Evolutionary conservation across 2,113 vertebrate genomes (phyloP), one percentile per base, ranked within the genome.

Genomic region (Lucifuga dentata): DNA sequence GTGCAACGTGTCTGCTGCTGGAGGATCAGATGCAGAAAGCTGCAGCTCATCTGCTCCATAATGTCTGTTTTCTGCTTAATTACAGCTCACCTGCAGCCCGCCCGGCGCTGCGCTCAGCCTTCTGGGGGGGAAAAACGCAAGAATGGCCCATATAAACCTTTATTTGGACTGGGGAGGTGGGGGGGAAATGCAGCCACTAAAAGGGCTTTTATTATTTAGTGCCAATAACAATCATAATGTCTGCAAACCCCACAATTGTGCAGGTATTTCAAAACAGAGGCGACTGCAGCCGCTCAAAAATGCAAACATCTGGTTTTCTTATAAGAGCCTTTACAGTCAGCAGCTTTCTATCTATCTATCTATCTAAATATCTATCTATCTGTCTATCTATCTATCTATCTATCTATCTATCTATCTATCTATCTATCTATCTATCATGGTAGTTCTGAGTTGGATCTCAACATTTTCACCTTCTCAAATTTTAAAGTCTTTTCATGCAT

Each of bases 31-130:
- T 87, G 65, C 78, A 76, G 38, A 81, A 62, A 73, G 63, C 80
- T 83, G 74, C 76, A 74, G 80, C 73, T 84, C 84, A 59, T 79
- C 80, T 79, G 70, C 84, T 83, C 67, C 68, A 74, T 87, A 88
- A 90, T 87, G 79, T 73, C 74, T 74, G 85, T 73, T 75, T 76
- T 78, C 69, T 68, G 77, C 48, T 46, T 90, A 89, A 90, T 90
- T 89, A 89, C 86, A 88, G 84, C 85, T 89, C 89, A 86, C 81
- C 85, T 88, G 87, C 74, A 83, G 88, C 78, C 84, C 21, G 66
- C 39, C 60, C 78, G 86, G 86, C 84, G 84, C 88, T 84, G 71
- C 63, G 46, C 62, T 63, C 63, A 69, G 59, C 41, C 11, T 35
- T 53, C 44, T 61, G 8, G 26, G 26, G 26, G 26, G 26, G 21